Evolutionary conservation across 2,888 invertebrate genomes (phyloP), one percentile per base, ranked within the genome.

Genomic region (Pristionchus entomophagus): DNA sequence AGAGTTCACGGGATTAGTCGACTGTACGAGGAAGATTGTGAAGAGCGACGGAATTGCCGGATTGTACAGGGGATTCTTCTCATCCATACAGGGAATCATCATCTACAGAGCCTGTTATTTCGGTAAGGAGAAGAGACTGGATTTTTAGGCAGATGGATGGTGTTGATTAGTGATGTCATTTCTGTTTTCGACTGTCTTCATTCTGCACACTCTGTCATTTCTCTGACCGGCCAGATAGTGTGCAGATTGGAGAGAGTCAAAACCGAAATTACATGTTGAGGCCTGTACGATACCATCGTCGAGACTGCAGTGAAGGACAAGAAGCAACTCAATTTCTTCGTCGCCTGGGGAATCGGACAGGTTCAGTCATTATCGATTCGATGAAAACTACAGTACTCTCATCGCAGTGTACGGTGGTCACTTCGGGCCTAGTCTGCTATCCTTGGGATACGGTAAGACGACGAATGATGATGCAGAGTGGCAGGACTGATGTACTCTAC

Each of bases 401-500:
- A 5, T 10, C 22, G 19, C 56, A 81, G 81, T 53, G 81, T 56
- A 88, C 88, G n/a, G 89, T 89, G 4, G 90, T 91, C 77, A 87
- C 88, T 17, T 89, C 90, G 10, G 91, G 91, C 5, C 86, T 91
- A 62, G 80, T 89, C 59, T 97, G 97, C 73, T 98, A 98, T 95
- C 98, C 98, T 93, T 97, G 98, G 95, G 97, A 98, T 95, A 98
- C 97, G 96, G 93, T 95, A 88, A 96, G 97, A 94, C 96, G 98
- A 95, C 96, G 98, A 94, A 97, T 98, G 98, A 98, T 98, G 98
- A 98, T 98, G 98, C 97, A 97, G 95, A 97, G 97, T 91, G 97
- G 97, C 85, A 96, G 96, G 89, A 96, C 96, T 95, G 96, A 97
- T 85, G 95, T 96, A 91, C 94, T 96, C 91, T 97, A 97, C 96